Percentiles rank a stretch among this genome's conserved stretches.
Conservation (phyloP, 2,113 vertebrate genomes). For the Phalacrocorax aristotelis region DNA sequence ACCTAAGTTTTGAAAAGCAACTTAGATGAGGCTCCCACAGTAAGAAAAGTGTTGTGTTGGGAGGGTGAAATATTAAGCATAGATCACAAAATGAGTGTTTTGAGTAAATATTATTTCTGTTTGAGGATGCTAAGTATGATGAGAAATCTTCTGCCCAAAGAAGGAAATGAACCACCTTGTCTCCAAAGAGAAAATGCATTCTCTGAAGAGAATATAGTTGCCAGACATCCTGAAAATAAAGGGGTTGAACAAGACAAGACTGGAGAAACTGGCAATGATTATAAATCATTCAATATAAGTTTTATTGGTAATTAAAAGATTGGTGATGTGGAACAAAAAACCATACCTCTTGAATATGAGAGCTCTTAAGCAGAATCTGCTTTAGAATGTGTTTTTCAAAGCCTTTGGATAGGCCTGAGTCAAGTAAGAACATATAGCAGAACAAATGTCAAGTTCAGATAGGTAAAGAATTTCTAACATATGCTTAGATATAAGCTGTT, state of each 20-base stretch:
- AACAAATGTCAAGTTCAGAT: not conserved
- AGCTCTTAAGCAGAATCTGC: not conserved
- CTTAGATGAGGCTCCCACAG: not conserved
- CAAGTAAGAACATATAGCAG: not conserved
- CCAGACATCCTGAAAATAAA: not conserved
- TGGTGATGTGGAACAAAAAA: not conserved
- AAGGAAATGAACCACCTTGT: not conserved
- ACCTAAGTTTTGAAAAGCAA: not conserved
- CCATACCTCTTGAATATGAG: not conserved
- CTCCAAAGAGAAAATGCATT: not conserved
- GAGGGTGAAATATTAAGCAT: not conserved
- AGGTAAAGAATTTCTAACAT: not conserved
- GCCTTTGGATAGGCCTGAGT: not conserved
- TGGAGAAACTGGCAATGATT: not conserved
- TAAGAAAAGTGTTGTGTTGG: not conserved
- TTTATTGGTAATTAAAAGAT: not conserved
- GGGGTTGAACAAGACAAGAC: not conserved
- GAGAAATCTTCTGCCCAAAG: not conserved
- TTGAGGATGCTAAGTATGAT: slow-evolving; percentile 30
- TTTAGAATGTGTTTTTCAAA: not conserved
- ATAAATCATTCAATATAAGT: not conserved
- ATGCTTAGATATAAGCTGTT: not conserved
- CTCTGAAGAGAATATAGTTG: not conserved
- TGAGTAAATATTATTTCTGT: slow-evolving; percentile 67
- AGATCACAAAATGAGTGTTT: slow-evolving; percentile 7